A percentile compares a stretch with the other conserved stretches of the same genome.
These are phyloP conservation scores for Cetonia aurata DNA, from an alignment of 2,888 invertebrate species.

Conservation along the genomic window DNA sequence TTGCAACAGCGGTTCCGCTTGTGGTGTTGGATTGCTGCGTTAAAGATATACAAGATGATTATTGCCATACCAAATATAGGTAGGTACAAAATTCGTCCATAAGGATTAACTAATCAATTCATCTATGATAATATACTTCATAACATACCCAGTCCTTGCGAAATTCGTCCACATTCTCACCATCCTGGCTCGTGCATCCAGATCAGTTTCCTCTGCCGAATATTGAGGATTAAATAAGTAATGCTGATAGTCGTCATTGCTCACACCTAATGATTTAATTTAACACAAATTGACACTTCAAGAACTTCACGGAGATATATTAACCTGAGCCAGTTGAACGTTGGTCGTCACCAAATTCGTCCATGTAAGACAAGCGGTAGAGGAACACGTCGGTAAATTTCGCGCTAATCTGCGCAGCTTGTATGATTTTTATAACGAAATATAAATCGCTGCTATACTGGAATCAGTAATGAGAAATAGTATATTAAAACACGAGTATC, in stretches of 20 bases:
- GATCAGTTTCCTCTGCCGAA: neutral
- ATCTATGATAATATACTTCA: no score
- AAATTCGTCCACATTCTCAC: conserved; percentile 11
- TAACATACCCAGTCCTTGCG: neutral
- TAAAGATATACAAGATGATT: no score
- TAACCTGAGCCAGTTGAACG: conserved; percentile 9
- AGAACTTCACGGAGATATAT: no score
- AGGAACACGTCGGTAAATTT: conserved; percentile 21
- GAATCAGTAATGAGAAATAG: neutral
- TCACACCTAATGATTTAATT: conserved; percentile 13
- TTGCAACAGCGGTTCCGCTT: neutral
- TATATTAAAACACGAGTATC: no score
- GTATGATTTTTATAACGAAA: conserved; percentile 1
- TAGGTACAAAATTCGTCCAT: no score
- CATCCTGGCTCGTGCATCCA: conserved; percentile 1
- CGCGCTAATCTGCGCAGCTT: conserved; percentile 8
- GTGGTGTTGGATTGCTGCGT: conserved; percentile 16
- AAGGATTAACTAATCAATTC: no score
- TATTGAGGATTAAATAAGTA: neutral
- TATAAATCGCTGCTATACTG: conserved; percentile 18
- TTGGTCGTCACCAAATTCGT: conserved; percentile 6
- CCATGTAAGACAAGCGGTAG: neutral
- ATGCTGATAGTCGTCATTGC: neutral
- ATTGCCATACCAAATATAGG: no score
- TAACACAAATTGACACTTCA: no score